Evolutionary conservation across 2,797 vertebrate genomes (phyloP), one percentile per base, ranked within the genome.

Genomic region (Uromys caudimaculatus): DNA sequence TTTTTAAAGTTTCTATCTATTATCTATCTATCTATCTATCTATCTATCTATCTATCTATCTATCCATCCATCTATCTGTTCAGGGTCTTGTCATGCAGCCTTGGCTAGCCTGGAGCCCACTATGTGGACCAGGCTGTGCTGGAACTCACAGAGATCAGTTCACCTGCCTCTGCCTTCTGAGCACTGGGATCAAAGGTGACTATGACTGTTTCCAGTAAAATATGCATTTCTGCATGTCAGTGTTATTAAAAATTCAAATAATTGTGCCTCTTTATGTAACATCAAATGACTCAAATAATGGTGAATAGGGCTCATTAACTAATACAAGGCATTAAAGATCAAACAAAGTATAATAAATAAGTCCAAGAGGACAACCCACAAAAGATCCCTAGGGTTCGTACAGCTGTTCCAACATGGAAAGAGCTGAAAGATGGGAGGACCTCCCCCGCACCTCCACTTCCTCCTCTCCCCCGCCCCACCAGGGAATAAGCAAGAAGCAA

Each of bases 261-360:
- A 88, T 77, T 84, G 75, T 94, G 76, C 96, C 76, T 93, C 64
- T 92, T 82, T 96, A 78, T 58, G 64, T 76, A 44, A 47, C 4
- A 60, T 12, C 79, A 85, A 97, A 93, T 83, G 83, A 79, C 60
- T 95, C 96, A 75, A 85, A 95, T 82, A 78, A 90, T 62, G 79
- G 50, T 35, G 88, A 95, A 89, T 88, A 92, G 52, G 11, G 93
- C 54, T 97, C 95, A 89, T 44, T 90, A 96, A 79, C 90, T 94
- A 96, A 98, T 95, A 96, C 96, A 94, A 95, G 82, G 73, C 94
- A 96, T 98, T 98, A 98, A 97, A 98, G 97, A 98, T 84, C 96
- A 97, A 98, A 97, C 95, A 97, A 90, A 73, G 16, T 50, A 64
- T 38, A 62, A 62, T 10, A 62, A 62, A 29, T 23, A 38, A 98